These are phyloP conservation scores for Myzus persicae DNA, from an alignment of 1,140 invertebrate species.

Conservation along the genomic window DNA sequence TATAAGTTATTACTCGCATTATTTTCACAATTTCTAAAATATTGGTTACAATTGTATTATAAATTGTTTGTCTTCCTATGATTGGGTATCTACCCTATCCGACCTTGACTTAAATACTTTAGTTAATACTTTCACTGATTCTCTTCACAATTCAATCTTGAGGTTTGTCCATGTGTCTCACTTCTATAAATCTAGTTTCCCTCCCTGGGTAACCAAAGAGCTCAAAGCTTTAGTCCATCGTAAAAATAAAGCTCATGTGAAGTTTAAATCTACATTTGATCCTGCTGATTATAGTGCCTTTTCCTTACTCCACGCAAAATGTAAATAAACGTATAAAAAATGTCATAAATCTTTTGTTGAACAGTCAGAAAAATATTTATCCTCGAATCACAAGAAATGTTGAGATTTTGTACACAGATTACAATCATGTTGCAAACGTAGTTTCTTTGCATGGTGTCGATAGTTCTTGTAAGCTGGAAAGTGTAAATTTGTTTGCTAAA, in stretches of 20 bases:
- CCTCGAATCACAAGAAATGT: too few species aligned
- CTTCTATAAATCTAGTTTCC: neutral
- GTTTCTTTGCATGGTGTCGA: too few species aligned
- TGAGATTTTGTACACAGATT: too few species aligned
- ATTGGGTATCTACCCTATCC: neutral
- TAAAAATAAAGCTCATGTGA: neutral
- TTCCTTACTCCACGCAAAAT: too few species aligned
- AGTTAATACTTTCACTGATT: neutral
- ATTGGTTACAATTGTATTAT: neutral
- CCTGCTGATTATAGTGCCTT: neutral
- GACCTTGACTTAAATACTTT: neutral
- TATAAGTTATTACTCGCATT: neutral
- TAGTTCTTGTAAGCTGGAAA: too few species aligned
- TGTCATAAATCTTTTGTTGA: too few species aligned
- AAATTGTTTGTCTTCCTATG: neutral
- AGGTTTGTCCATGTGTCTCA: neutral
- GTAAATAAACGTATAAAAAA: too few species aligned
- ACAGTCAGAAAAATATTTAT: too few species aligned
- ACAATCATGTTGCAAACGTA: too few species aligned
- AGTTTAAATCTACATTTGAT: neutral
- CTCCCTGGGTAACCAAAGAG: neutral
- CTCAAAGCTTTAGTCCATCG: neutral
- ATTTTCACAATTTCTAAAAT: neutral
- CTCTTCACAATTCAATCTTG: conserved; percentile 6
- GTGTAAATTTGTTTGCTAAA: too few species aligned